Percentiles rank a stretch among this genome's conserved stretches.
Evolutionary conservation across 2,888 invertebrate species (phyloP).

Genomic region (Hypolimnas misippus): DNA sequence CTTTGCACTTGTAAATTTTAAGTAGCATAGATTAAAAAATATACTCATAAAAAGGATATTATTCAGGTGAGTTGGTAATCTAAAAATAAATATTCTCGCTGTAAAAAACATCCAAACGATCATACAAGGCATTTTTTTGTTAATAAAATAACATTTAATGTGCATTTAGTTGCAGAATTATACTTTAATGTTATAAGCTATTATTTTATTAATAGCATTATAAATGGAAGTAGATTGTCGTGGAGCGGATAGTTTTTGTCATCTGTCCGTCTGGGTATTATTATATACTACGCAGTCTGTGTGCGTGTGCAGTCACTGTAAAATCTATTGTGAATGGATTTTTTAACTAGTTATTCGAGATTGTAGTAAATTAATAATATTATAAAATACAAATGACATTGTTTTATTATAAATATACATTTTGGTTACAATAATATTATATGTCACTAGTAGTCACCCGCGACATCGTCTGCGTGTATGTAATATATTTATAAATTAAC

Average conservation of each 20-base stretch:
- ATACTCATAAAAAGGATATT: slow-evolving; percentile 10
- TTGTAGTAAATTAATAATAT: not conserved
- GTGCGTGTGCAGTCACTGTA: slow-evolving; percentile 10
- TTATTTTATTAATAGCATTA: slow-evolving; percentile 81
- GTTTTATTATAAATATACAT: too few species aligned
- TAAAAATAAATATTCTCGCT: slow-evolving; percentile 69
- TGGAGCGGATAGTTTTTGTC: slow-evolving; percentile 73
- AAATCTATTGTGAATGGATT: slow-evolving; percentile 12
- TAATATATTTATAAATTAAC: too few species aligned
- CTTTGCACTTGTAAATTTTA: too few species aligned
- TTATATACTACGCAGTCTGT: slow-evolving; percentile 1
- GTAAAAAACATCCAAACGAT: slow-evolving; percentile 53
- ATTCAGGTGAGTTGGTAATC: slow-evolving; percentile 39
- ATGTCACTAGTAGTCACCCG: too few species aligned
- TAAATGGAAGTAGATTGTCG: slow-evolving; percentile 75
- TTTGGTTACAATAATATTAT: too few species aligned
- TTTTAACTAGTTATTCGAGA: slow-evolving; percentile 6
- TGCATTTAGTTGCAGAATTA: slow-evolving; percentile 71
- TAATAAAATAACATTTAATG: slow-evolving; percentile 76
- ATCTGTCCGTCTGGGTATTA: slow-evolving; percentile 53
- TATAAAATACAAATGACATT: too few species aligned
- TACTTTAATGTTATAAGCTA: slow-evolving; percentile 57
- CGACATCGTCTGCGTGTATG: too few species aligned
- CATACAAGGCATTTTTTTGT: slow-evolving; percentile 59
- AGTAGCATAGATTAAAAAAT: slow-evolving; percentile 16